Percentiles rank a stretch among this genome's conserved stretches.
phyloP scores from a whole-genome alignment of 2,888 invertebrate genomes.

The Pseudococcus viburni region DNA sequence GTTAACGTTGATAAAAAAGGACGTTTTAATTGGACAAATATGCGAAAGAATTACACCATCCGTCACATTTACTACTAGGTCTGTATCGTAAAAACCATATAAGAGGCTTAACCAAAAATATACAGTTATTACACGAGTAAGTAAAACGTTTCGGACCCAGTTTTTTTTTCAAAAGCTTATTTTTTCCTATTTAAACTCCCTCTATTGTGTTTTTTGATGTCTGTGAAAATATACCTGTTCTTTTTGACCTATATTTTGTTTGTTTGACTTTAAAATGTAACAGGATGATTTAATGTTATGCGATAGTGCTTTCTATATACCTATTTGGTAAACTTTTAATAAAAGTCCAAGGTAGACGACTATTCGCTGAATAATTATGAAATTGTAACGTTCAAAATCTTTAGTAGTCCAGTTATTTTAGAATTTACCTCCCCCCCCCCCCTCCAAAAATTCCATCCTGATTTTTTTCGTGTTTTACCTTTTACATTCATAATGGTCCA shows the following conservation, averaged over 20 bases:
- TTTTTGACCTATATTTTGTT: too few species aligned
- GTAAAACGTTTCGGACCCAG: slow-evolving; percentile 7
- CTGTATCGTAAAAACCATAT: slow-evolving; percentile 45
- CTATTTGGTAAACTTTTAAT: too few species aligned
- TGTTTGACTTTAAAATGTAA: background rate
- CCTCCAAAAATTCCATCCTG: too few species aligned
- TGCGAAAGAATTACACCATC: slow-evolving; percentile 43
- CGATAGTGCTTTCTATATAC: too few species aligned
- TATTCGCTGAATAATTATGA: too few species aligned
- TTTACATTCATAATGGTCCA: too few species aligned
- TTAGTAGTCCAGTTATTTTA: too few species aligned
- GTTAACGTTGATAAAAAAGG: slow-evolving; percentile 17
- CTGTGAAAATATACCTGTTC: background rate
- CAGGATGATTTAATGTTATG: background rate
- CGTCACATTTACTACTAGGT: slow-evolving; percentile 14
- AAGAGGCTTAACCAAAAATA: slow-evolving; percentile 36
- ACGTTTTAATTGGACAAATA: slow-evolving; percentile 47
- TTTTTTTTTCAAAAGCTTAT: slow-evolving; percentile 3
- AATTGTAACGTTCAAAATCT: too few species aligned
- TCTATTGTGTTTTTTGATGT: background rate
- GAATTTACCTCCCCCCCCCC: too few species aligned
- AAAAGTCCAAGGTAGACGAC: too few species aligned
- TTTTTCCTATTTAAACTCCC: background rate
- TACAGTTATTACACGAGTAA: slow-evolving; percentile 21
- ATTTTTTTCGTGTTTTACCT: too few species aligned